Conservation (phyloP, 1,140 invertebrate genomes). For the Tetramorium alpestre region DNA sequence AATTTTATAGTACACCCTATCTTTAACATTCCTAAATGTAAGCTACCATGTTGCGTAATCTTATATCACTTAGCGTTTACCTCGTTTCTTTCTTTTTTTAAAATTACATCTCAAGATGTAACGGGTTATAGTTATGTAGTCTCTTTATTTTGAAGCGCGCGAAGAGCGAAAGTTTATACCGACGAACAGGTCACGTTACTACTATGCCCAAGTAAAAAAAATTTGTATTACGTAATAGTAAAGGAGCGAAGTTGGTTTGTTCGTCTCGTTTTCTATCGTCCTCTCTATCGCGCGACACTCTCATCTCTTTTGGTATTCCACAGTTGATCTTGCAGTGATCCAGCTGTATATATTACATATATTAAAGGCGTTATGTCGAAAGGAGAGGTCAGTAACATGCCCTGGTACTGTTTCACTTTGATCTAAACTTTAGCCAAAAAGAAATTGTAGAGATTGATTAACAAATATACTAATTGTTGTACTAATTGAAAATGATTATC, state of each 20-base stretch:
- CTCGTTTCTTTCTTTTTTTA: constrained; percentile 10
- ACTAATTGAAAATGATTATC: constrained; percentile 71
- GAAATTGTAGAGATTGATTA: constrained; percentile 63
- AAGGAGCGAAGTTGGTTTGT: constrained; percentile 21
- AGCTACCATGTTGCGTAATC: constrained; percentile 39
- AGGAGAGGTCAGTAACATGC: constrained; percentile 60
- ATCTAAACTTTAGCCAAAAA: constrained; percentile 69
- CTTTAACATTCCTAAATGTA: constrained; percentile 66
- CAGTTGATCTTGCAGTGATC: constrained; percentile 58
- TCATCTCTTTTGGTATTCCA: constrained; percentile 59
- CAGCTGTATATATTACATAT: constrained; percentile 59
- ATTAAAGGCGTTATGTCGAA: constrained; percentile 53
- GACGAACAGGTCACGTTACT: neutral
- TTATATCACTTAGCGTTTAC: constrained; percentile 40
- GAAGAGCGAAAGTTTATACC: constrained; percentile 55
- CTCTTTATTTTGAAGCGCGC: constrained; percentile 53
- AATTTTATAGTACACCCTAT: constrained; percentile 59
- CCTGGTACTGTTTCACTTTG: constrained; percentile 65
- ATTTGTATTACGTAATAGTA: constrained; percentile 23
- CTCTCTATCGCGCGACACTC: constrained; percentile 40
- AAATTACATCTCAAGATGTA: constrained; percentile 13
- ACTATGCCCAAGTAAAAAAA: constrained; percentile 8
- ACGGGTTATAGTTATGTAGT: constrained; percentile 26
- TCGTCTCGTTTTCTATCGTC: constrained; percentile 13
- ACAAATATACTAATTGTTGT: constrained; percentile 66